Evolutionary conservation across 2,797 vertebrate genomes (phyloP).

Genomic region (Semaprochilodus insignis): DNA sequence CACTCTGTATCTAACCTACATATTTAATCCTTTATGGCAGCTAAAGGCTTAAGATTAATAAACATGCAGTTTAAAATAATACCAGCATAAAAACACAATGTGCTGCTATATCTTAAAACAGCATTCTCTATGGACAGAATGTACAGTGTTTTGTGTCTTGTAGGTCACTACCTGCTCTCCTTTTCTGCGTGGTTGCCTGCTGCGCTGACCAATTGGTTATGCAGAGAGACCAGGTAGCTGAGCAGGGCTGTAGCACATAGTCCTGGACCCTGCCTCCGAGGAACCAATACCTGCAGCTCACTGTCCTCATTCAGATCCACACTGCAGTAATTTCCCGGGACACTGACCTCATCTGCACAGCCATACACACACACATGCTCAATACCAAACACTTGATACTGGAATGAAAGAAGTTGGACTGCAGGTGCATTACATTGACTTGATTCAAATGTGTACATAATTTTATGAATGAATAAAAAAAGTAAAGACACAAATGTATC

Average conservation of each 20-base stretch:
- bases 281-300: conserved; percentile 85
- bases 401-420: background rate
- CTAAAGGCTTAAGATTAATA: no score
- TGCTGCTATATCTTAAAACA: background rate
- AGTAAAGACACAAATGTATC: no score
- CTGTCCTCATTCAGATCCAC: conserved; percentile 76
- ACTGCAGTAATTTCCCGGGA: conserved; percentile 80
- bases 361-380: conserved; percentile 15
- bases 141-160: conserved; percentile 40
- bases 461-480: no score
- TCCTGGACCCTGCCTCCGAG: conserved; percentile 84
- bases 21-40: no score
- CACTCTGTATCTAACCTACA: no score
- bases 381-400: background rate
- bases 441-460: background rate
- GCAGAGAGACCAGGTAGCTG: conserved; percentile 90
- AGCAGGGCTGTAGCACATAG: conserved; percentile 90
- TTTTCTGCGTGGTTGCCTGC: conserved; percentile 80
- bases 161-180: conserved; percentile 82
- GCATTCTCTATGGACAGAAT: background rate
- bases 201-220: conserved; percentile 84
- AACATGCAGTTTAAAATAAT: no score
- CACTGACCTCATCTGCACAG: conserved; percentile 87
- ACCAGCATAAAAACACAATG: background rate
- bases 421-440: no score